Conservation (phyloP, 2,888 invertebrate genomes). For the Rhyacophila evoluta region DNA sequence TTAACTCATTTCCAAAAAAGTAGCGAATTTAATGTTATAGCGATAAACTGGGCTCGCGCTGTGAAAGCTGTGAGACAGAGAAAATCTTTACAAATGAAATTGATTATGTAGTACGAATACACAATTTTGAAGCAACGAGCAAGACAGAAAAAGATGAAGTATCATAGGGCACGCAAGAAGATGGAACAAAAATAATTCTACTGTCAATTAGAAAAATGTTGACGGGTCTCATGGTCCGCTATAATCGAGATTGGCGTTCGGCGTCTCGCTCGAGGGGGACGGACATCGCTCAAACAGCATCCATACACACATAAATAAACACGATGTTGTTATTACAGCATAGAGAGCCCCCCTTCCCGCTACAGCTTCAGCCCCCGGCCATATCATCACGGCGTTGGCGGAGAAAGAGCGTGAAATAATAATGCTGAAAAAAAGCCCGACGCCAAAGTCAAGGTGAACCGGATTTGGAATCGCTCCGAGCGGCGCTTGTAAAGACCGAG, state of each 20-base stretch:
- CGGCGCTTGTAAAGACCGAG: neutral
- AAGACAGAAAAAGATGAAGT: neutral
- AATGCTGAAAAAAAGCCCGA: conserved; percentile 7
- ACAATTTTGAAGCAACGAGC: too few species aligned
- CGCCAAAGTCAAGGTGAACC: conserved; percentile 24
- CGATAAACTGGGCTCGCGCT: too few species aligned
- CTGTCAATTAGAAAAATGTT: conserved; percentile 18
- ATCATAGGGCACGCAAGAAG: neutral
- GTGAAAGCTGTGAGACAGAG: too few species aligned
- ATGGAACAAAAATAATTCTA: neutral
- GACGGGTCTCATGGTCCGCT: conserved; percentile 5
- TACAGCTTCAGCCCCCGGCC: neutral
- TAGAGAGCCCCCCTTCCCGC: neutral
- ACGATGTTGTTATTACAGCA: conserved; percentile 19
- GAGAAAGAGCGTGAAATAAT: conserved; percentile 24
- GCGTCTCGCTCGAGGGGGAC: neutral
- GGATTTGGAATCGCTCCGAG: neutral
- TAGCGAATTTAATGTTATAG: too few species aligned
- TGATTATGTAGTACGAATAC: too few species aligned
- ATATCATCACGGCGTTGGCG: neutral
- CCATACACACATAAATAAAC: conserved; percentile 16
- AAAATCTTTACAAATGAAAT: too few species aligned
- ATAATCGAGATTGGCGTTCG: conserved; percentile 15
- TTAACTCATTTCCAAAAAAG: neutral
- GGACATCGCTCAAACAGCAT: neutral